Conservation (phyloP, 1,140 invertebrate species). For the Anastrepha ludens region DNA sequence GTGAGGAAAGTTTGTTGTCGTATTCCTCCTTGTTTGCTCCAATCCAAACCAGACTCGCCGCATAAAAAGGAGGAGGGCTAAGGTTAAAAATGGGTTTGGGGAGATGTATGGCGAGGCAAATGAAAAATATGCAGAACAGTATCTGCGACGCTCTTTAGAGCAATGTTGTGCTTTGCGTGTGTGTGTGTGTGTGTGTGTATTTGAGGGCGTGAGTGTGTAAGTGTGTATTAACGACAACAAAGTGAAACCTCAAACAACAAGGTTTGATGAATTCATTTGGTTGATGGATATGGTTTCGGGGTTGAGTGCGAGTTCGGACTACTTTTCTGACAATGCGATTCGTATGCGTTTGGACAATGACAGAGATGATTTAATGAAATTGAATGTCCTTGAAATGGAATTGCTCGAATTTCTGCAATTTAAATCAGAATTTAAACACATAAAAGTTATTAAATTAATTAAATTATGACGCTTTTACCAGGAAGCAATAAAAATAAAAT, state of each 20-base stretch:
- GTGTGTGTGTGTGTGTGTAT: background rate
- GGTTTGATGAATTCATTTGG: slow-evolving; percentile 62
- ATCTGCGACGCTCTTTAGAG: slow-evolving; percentile 50
- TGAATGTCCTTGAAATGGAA: background rate
- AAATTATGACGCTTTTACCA: too few relatives aligned
- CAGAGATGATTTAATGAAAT: background rate
- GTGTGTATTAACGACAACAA: slow-evolving; percentile 58
- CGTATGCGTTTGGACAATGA: background rate
- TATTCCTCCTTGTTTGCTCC: background rate
- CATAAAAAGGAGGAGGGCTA: background rate
- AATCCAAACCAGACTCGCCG: background rate
- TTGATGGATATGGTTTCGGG: slow-evolving; percentile 62
- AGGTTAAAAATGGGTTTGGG: slow-evolving; percentile 59
- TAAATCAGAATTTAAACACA: too few relatives aligned
- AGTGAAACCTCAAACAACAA: slow-evolving; percentile 59
- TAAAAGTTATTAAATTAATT: too few relatives aligned
- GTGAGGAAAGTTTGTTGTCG: background rate
- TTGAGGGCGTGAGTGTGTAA: slow-evolving; percentile 26
- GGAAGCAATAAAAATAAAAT: too few relatives aligned
- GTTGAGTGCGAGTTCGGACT: background rate
- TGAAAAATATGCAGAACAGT: slow-evolving; percentile 58
- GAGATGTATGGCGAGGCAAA: slow-evolving; percentile 69
- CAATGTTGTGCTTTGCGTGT: slow-evolving; percentile 27
- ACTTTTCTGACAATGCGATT: background rate
- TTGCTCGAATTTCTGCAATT: too few relatives aligned